Base-by-base conservation (phyloP, 2,797 vertebrate species). In the Melanotaenia trifasciata region DNA sequence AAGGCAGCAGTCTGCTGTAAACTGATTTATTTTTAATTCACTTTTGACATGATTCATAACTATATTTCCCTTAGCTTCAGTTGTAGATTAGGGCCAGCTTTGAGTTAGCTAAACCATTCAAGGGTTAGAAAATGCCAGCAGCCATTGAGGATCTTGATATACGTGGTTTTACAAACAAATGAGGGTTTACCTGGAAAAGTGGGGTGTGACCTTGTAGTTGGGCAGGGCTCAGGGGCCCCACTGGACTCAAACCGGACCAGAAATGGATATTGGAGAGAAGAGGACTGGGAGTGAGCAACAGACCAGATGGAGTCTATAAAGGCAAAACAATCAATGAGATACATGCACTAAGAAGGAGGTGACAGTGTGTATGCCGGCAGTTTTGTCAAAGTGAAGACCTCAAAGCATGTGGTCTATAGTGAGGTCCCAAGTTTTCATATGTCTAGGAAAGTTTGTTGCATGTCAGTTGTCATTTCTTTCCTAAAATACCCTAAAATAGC, bases 231-330 rank as follows among this genome's bases (percentile, higher is more conserved):
- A 98, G 91, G 28, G 97, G 97, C 92, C 97, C 97, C 50, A 97
- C 96, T 0, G 97, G 98, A 79, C 97, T 99, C 72, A 99, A 93
- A 76, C 95, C 96, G 92, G 97, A 97, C 98, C 98, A 98, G 93
- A 99, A 97, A 47, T 98, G 97, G 84, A 99, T 96, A 89, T 95
- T 97, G 81, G 97, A 98, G 35, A 99, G 94, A 78, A 99, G 94
- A 0, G 97, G 96, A 81, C 96, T 98, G 22, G 96, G 97, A 75
- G 97, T 94, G 94, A 99, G 93, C 91, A 99, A 93, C 92, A 99
- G 93, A 92, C 97, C 97, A 70, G 81, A 96, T 22, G 97, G 96
- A 86, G 97, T 98, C 97, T 99, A 86, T 58, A 92, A 80, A 77
- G 85, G 87, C 32, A 76, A 40, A 75, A 78, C 32, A 74, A 47